Evolutionary conservation across 2,113 vertebrate species (phyloP), one percentile per base, ranked within the genome.

Genomic region (Mus pahari): DNA sequence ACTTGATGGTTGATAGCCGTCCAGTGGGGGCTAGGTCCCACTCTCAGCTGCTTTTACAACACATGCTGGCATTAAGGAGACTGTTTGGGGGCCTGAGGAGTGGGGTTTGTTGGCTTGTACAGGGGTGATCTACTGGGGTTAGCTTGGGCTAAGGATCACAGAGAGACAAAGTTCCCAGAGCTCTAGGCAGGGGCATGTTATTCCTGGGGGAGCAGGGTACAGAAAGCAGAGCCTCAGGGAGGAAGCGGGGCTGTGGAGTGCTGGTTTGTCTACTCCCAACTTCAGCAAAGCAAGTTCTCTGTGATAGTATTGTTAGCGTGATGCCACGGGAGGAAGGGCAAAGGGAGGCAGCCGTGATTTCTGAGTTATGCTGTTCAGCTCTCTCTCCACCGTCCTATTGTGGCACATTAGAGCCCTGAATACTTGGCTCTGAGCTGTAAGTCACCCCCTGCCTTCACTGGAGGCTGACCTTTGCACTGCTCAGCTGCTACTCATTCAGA

Each of bases 101-200:
- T 12, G 39, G 68, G n/a, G 36, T 33, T 0, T 9, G 50, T 48
- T n/a, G 17, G 20, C 74, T 68, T 81, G 70, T 55, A 17, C 20
- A 70, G 71, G 31, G 26, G 48, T 9, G 19, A 75, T 71, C n/a
- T 42, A 12, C 4, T 1, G n/a, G 82, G 82, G 70, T 33, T 42
- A 6, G 22, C 17, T 26, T 22, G 48, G 20, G 45, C 28, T 48
- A 20, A n/a, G 28, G 19, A 16, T 78, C 48, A 4, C 39, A 16
- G 5, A 0, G 39, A 36, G 39, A 6, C 0, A 55, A 68, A 53
- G 22, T 14, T 0, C 68, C n/a, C 33, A 7, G n/a, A 77, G n/a
- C 28, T 19, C 8, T 0, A 53, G 88, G 36, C 66, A 66, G 16
- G 53, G 53, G 19, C 26, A 14, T 26, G 7, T 77, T n/a, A 16